Base-by-base conservation (phyloP, 2,797 vertebrate genomes). In the Sebastolobus altivelis region DNA sequence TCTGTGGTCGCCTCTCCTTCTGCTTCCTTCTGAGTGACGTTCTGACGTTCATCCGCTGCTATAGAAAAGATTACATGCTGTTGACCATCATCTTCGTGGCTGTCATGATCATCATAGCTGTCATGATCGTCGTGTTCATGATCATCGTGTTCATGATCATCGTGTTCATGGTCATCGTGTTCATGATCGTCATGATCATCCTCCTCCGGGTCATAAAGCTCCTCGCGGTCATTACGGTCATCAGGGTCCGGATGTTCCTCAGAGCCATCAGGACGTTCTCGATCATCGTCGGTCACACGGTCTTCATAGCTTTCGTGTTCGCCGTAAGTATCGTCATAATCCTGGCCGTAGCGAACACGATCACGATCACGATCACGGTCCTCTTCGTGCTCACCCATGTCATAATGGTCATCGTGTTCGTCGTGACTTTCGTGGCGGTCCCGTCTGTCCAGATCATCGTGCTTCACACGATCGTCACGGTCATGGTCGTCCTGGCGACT, bases 1-100 rank as follows among this genome's bases (percentile, higher is more conserved):
- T 97, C 97, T 0, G 96, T 97, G 84, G 96, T 95, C n/a, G 86
- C 75, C 16, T 91, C 89, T 16, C 8, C 65, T 59, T 89, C 93
- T 0, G 43, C 84, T 27, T 49, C 83, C 40, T 83, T 86, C 68
- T 92, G 94, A 49, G 96, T 96, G 27, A 85, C 58, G 1, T 96
- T 98, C 40, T 84, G 81, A 22, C 73, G 88, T 54, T 92, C 81
- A 16, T 89, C 62, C 1, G 94, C 91, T 27, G 82, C 73, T 49
- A 83, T 46, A 11, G 95, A 94, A 62, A 95, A 85, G 62, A 87
- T 77, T 0, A 86, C 87, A 18, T 55, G 88, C 12, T 87, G 81
- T 16, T 65, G 83, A 66, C 66, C 13, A 1, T 83, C 84, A 56
- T 93, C 88, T 4, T 95, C 92, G 37, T 86, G 87, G 84, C 92